phyloP scores from a whole-genome alignment of 2,113 vertebrate genomes.

The Mola mola region DNA sequence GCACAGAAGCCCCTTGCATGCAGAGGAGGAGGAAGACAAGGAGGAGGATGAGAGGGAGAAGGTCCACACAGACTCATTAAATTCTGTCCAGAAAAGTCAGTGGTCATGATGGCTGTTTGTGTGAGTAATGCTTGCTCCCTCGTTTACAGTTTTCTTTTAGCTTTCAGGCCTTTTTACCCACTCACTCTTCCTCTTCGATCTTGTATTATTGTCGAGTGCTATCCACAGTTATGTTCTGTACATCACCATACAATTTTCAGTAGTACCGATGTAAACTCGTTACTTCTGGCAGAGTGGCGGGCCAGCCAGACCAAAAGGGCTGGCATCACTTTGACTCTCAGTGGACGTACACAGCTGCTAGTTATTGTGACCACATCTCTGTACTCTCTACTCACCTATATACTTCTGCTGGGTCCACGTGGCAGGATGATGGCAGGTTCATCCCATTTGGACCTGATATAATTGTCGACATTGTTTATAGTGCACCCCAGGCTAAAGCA shows the following conservation, averaged over 20 bases:
- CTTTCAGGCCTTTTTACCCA: slow-evolving; percentile 56
- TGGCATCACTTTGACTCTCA: not conserved
- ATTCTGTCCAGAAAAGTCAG: slow-evolving; percentile 97
- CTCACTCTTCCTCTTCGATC: slow-evolving; percentile 28
- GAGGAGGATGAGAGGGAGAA: slow-evolving; percentile 74
- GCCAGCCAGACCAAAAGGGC: slow-evolving; percentile 30
- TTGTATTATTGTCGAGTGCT: slow-evolving; percentile 45
- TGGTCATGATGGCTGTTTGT: slow-evolving; percentile 81
- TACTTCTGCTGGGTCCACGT: slow-evolving; percentile 5
- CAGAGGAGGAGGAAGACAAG: slow-evolving; percentile 64
- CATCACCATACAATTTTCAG: slow-evolving; percentile 13
- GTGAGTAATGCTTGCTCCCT: slow-evolving; percentile 58
- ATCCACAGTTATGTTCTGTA: slow-evolving; percentile 7
- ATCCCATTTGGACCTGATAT: not conserved
- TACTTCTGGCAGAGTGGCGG: not conserved
- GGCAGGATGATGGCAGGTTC: not conserved
- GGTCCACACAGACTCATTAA: slow-evolving; percentile 87
- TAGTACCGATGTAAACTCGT: too few relatives aligned
- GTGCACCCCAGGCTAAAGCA: slow-evolving; percentile 52
- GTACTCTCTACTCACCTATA: too few relatives aligned
- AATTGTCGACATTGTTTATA: slow-evolving; percentile 10
- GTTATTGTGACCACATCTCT: too few relatives aligned
- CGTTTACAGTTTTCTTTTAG: slow-evolving; percentile 55
- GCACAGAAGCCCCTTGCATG: slow-evolving; percentile 84
- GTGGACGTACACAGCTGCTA: not conserved